Conservation (phyloP, 64 coral and sea anemone species). For the Dendronephthya gigantea region DNA sequence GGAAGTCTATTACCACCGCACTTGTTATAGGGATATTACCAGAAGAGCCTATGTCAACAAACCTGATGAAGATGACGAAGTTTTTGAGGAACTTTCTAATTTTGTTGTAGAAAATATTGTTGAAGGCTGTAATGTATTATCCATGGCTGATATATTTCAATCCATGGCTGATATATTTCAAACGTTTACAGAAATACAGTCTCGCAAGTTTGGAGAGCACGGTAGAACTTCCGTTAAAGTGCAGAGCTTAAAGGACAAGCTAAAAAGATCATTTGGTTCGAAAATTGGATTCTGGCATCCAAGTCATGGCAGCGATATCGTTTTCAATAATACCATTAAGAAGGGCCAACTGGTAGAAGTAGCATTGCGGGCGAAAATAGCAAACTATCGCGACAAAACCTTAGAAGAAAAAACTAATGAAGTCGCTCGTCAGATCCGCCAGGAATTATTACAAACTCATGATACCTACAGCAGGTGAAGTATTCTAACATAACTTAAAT, state of each 20-base stretch:
- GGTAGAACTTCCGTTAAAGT: background rate
- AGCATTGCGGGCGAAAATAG: background rate
- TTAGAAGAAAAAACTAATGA: no score
- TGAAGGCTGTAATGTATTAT: background rate
- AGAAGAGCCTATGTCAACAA: background rate
- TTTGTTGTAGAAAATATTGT: background rate
- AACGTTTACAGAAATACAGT: background rate
- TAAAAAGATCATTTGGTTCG: background rate
- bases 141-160: background rate
- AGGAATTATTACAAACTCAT: no score
- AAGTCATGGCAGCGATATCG: background rate
- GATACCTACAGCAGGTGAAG: no score
- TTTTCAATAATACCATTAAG: background rate
- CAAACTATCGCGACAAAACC: background rate
- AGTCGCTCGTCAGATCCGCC: no score
- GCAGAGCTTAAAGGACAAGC: background rate
- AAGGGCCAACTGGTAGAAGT: constrained; percentile 14
- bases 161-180: background rate
- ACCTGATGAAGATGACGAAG: background rate
- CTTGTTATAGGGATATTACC: background rate
- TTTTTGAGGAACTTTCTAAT: background rate
- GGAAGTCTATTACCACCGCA: background rate
- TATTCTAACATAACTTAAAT: background rate
- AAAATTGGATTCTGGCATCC: constrained; percentile 11
- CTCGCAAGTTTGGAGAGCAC: background rate